Base-by-base conservation (phyloP, 1,140 invertebrate species). In the Drosophila varians region DNA sequence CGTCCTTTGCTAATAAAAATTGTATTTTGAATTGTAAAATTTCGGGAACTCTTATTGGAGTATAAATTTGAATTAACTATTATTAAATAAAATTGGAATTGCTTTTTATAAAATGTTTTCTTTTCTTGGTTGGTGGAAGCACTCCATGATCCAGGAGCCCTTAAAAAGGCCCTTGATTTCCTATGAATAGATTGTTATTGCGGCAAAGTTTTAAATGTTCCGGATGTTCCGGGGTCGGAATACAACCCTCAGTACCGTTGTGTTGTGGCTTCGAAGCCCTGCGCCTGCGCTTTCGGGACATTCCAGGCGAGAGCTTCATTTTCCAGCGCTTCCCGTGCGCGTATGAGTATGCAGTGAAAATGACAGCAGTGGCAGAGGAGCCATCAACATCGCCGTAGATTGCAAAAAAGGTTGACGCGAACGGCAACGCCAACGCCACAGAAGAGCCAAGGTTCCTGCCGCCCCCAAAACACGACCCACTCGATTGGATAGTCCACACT, bases 311-410 rank as follows among this genome's bases (percentile, higher is more conserved):
- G 38, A 42, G 38, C 38, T 42, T 42, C 38, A 16, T 19, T 2
- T 89, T 77, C 75, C 75, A 47, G 49, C 26, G 45, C 43, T 86
- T 86, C 80, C 80, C 60, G 73, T 61, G 61, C 42, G 75, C 84
- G 78, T 62, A 89, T 84, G 70, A 89, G 84, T 89, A 89, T 89
- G 84, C 84, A 89, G 72, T 89, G 83, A 88, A 88, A 83, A 80
- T 86, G 80, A 86, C 80, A 84, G 82, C 55, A 88, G 74, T 45
- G 49, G 48, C 66, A 74, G 70, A 51, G 74, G 65, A 78, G 54
- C 54, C 52, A 56, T 61, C 80, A 86, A 86, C 80, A 86, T 77
- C 61, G 55, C 12, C 55, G 56, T 61, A 64, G 60, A 64, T 72
- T 47, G 73, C 43, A 34, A 38, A 57, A 76, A n/a, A n/a, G n/a